phyloP scores from a whole-genome alignment of 2,113 vertebrate genomes.

The Mesembrinibis cayennensis region DNA sequence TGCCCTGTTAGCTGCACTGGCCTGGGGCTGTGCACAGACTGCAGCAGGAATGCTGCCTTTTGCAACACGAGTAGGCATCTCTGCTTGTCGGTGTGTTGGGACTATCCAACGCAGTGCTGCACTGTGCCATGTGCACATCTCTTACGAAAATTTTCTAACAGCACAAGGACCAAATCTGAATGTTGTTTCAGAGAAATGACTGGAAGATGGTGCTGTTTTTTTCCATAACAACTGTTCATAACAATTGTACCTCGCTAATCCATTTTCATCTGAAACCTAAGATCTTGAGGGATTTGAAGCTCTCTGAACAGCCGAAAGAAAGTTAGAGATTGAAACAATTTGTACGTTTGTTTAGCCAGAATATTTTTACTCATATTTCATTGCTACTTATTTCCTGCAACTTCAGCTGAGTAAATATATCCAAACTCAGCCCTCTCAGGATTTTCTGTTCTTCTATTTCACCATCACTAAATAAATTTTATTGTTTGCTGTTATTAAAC shows the following conservation, averaged over 20 bases:
- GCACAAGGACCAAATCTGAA: background rate
- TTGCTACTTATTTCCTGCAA: background rate
- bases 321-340: background rate
- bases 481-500: constrained; percentile 25
- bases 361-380: background rate
- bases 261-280: background rate
- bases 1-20: background rate
- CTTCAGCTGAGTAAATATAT: background rate
- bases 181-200: background rate
- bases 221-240: background rate
- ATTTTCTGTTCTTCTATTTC: constrained; percentile 1
- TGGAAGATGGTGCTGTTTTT: background rate
- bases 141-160: background rate
- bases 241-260: background rate
- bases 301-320: background rate
- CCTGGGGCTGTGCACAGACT: background rate
- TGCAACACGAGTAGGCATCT: background rate
- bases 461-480: constrained; percentile 22
- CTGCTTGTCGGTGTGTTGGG: background rate
- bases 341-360: background rate
- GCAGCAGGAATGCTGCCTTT: background rate
- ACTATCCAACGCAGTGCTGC: fast-evolving
- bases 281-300: background rate
- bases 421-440: background rate
- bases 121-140: background rate